Conservation (phyloP, 2,888 invertebrate species). For the Anthrax anthrax region DNA sequence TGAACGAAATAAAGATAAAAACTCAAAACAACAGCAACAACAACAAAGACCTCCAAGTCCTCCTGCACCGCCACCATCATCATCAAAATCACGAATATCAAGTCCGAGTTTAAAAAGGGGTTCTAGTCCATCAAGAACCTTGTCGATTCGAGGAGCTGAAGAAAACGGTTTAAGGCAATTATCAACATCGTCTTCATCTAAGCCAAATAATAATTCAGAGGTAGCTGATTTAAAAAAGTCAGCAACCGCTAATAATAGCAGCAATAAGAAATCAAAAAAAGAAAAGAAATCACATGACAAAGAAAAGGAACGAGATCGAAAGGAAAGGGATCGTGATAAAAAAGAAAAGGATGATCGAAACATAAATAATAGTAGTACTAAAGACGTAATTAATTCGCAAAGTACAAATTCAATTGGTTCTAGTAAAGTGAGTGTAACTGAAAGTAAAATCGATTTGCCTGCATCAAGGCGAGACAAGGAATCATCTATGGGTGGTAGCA, state of each 20-base stretch:
- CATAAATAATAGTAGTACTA: background rate
- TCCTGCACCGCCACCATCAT: constrained; percentile 18
- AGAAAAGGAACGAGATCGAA: constrained; percentile 44
- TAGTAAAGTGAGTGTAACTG: background rate
- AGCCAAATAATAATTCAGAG: background rate
- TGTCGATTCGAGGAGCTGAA: constrained; percentile 6
- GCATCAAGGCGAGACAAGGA: background rate
- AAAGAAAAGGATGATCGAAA: constrained; percentile 19
- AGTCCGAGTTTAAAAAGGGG: constrained; percentile 2
- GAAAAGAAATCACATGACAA: constrained; percentile 47
- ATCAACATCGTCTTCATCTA: background rate
- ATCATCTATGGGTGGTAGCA: background rate
- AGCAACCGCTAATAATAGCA: constrained; percentile 17
- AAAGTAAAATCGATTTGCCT: background rate
- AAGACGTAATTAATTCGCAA: background rate
- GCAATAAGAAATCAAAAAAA: constrained; percentile 36
- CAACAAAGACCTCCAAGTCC: constrained; percentile 29
- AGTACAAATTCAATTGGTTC: background rate
- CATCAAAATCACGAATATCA: constrained; percentile 16
- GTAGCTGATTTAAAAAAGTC: constrained; percentile 1
- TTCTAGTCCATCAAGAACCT: constrained; percentile 12
- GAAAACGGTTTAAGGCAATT: background rate
- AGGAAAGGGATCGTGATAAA: constrained; percentile 33
- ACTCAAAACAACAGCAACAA: constrained; percentile 27
- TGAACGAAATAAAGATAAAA: constrained; percentile 38